These are phyloP conservation scores for Forbesichthys papilliferus DNA, from an alignment of 2,113 vertebrate genomes.

Conservation along the genomic window DNA sequence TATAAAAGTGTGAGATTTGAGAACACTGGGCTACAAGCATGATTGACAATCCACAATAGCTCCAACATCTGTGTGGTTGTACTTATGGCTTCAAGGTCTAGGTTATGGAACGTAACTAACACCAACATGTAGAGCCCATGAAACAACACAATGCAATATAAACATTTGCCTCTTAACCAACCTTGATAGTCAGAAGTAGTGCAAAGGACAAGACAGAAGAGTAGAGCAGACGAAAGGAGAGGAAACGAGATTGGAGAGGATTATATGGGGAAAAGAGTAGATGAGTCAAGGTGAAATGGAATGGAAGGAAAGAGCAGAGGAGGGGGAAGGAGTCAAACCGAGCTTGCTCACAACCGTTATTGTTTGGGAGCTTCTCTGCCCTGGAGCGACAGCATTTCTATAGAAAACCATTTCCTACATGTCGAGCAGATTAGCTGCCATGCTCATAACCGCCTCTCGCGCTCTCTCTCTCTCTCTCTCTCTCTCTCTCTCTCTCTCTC, in stretches of 20 bases:
- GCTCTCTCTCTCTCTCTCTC: neutral
- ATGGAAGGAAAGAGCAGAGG: neutral
- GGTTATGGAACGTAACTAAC: too few species aligned
- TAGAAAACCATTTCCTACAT: slow-evolving; percentile 59
- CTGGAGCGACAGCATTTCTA: slow-evolving; percentile 48
- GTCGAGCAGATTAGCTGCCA: slow-evolving; percentile 48
- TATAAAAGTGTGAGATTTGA: too few species aligned
- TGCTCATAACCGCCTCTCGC: slow-evolving; percentile 21
- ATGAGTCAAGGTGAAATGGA: neutral
- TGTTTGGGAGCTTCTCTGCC: slow-evolving; percentile 52
- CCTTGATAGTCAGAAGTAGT: neutral
- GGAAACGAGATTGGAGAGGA: neutral
- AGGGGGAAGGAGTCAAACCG: slow-evolving; percentile 3
- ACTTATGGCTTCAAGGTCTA: too few species aligned
- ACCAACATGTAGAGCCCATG: slow-evolving; percentile 7
- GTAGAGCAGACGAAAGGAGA: neutral
- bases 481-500: slow-evolving; percentile 1
- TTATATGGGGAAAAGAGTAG: neutral
- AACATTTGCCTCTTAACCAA: neutral
- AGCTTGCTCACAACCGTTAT: slow-evolving; percentile 26
- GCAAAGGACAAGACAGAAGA: neutral
- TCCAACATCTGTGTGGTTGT: too few species aligned
- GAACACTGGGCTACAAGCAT: too few species aligned
- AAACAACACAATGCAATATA: neutral
- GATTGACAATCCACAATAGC: too few species aligned